These are phyloP conservation scores for Synanthedon tipuliformis DNA, from an alignment of 2,888 invertebrate genomes.

Conservation along the genomic window DNA sequence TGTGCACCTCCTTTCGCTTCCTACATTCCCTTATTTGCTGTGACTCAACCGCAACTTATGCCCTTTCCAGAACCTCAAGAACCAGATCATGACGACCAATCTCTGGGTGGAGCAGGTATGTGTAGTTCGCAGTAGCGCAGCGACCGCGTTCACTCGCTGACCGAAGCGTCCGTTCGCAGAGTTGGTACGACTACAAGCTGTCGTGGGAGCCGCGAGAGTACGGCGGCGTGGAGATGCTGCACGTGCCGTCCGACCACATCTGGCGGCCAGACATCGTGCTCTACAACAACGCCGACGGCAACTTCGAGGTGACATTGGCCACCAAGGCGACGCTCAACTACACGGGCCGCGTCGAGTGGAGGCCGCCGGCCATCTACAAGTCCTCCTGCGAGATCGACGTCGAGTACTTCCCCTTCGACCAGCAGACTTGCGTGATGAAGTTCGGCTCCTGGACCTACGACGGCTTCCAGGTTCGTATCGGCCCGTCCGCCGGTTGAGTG, in stretches of 20 bases:
- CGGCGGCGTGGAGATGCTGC: slow-evolving; percentile 93
- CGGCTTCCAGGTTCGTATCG: slow-evolving; percentile 83
- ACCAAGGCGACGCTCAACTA: slow-evolving; percentile 91
- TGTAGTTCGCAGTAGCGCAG: not conserved
- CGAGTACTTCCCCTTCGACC: slow-evolving; percentile 93
- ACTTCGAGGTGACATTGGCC: slow-evolving; percentile 91
- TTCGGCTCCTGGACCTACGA: slow-evolving; percentile 96
- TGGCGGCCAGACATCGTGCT: slow-evolving; percentile 96
- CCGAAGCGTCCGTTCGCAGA: slow-evolving; percentile 55
- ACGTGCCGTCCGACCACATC: slow-evolving; percentile 95
- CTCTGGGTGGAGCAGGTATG: slow-evolving; percentile 84
- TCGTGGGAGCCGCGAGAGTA: slow-evolving; percentile 96
- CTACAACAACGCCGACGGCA: slow-evolving; percentile 93
- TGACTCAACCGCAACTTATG: not conserved
- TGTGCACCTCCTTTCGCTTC: slow-evolving; percentile 53
- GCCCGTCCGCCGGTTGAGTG: too few species aligned
- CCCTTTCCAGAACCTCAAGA: slow-evolving; percentile 84
- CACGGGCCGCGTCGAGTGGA: slow-evolving; percentile 92
- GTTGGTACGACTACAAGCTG: slow-evolving; percentile 95
- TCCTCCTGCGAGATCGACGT: slow-evolving; percentile 93
- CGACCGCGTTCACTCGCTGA: not conserved
- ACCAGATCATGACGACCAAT: slow-evolving; percentile 95
- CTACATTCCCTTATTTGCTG: not conserved
- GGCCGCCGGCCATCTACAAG: slow-evolving; percentile 96
- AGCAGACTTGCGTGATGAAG: slow-evolving; percentile 93